Base-by-base conservation (phyloP, 2,888 invertebrate species). In the Hipparchia sbordonii region DNA sequence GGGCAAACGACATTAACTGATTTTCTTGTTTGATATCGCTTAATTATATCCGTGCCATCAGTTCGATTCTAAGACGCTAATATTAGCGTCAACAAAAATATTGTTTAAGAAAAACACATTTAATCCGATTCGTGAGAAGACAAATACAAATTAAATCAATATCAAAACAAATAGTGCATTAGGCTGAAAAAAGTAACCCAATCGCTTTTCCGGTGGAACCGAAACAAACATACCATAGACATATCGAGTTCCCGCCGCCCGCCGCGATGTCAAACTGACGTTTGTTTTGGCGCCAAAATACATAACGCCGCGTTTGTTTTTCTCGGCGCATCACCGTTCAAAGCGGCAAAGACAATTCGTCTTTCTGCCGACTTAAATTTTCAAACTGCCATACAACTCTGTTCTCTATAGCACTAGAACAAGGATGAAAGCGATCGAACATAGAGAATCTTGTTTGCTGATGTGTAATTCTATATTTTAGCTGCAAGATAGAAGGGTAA, bases 231-330 rank as follows among this genome's bases (percentile, higher is more conserved):
- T 83, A 86, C 86, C 85, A 87, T 87, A 87, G 88, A 89, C 86
- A 83, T 88, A 92, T 93, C 92, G 85, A 83, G 84, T 92, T 91
- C 84, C 92, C 89, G 90, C 92, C 92, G 92, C 92, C 92, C 92
- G 92, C 90, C 89, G 90, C 87, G 92, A 90, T 92, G 93, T 93
- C 92, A 93, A 86, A 89, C 84, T 92, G 92, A 92, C 93, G 92
- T 93, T 93, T 93, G 91, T 93, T 93, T 93, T 93, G 92, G 91
- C 93, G 93, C 93, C 92, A 90, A 93, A 93, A 92, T 90, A 92
- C 92, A 93, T 92, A 93, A 91, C 89, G 92, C 91, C 87, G 82
- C 82, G 92, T 91, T 92, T 93, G 91, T 93, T 93, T 91, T 92
- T 91, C 89, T 91, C 89, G 88, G 90, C 90, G 89, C 88, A 91